Evolutionary conservation across 2,888 invertebrate species (phyloP), one percentile per base, ranked within the genome.

Genomic region (Bhutanitis thaidina): DNA sequence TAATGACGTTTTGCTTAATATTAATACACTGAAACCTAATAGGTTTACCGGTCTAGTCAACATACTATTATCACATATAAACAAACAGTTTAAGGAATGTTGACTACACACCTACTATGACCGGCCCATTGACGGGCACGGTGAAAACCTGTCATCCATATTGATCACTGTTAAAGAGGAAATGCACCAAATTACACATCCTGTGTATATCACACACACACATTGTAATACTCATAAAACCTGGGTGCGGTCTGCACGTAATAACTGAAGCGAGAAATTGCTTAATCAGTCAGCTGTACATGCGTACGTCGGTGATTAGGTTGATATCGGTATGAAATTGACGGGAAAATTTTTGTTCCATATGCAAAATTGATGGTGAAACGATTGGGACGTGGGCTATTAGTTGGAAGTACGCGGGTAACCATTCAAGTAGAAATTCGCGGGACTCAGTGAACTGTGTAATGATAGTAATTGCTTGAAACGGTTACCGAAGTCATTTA

Each of bases 211-310:
- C n/a, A n/a, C n/a, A n/a, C n/a, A n/a, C n/a, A 14, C 76, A 80
- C 12, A 82, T 84, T 80, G 68, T 85, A 86, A 88, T 20, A 20
- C 20, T 5, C 20, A 20, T 86, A 76, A 87, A 84, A 84, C 74
- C 72, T 77, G 69, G 70, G 70, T 65, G 67, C 70, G 65, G 74
- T 71, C 66, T 72, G 73, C 65, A 62, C 65, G 60, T 57, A 75
- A 66, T 70, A 74, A 76, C 61, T 81, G 79, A 71, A 76, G 77
- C 86, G 79, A 64, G 71, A 80, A 88, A 89, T 88, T 85, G 88
- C 80, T 80, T 80, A 86, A 84, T 84, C 88, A 85, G 64, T 81
- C 80, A 75, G 71, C 81, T 85, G 86, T 84, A 75, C 74, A 81
- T 80, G 69, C 69, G 53, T 67, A 64, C 65, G 63, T 34, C 34